A percentile compares a stretch with the other conserved stretches of the same genome.
These are phyloP conservation scores for Drosophila ambigua DNA, from an alignment of 1,140 invertebrate species.

Conservation along the genomic window DNA sequence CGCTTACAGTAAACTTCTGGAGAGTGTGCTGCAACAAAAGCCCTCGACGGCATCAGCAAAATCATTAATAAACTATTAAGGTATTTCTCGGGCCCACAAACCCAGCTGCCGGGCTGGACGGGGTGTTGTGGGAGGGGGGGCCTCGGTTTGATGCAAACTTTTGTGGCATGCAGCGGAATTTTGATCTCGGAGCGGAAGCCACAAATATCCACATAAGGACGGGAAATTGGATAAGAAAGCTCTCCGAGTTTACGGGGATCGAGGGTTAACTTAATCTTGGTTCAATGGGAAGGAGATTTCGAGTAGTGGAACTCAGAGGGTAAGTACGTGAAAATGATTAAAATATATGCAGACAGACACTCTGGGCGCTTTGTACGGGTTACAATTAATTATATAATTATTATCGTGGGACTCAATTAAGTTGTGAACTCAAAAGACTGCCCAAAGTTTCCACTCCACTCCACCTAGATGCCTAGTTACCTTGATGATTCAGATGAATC, in stretches of 20 bases:
- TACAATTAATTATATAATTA: too few relatives aligned
- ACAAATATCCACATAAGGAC: constrained; percentile 45
- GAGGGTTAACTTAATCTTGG: background rate
- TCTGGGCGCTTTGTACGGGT: too few relatives aligned
- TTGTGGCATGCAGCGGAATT: constrained; percentile 50
- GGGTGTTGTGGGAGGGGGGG: background rate
- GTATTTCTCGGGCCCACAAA: constrained; percentile 50
- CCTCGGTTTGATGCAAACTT: constrained; percentile 41
- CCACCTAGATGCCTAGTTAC: constrained; percentile 1
- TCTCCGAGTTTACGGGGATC: background rate
- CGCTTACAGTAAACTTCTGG: constrained; percentile 72
- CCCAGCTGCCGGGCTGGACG: background rate
- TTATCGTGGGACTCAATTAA: background rate
- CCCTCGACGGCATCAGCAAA: constrained; percentile 39
- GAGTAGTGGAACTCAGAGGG: background rate
- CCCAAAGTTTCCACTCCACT: constrained; percentile 5
- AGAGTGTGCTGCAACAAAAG: constrained; percentile 32
- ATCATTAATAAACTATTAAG: constrained; percentile 82
- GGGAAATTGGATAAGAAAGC: constrained; percentile 18
- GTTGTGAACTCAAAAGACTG: constrained; percentile 4
- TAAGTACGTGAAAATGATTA: too few relatives aligned
- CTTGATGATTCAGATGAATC: background rate
- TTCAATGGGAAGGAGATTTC: background rate
- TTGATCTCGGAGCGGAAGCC: constrained; percentile 54
- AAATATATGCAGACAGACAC: too few relatives aligned